phyloP scores from a whole-genome alignment of 30 jellyfish, hydroid and myxozoan genomes.

The Catostylus mosaicus region DNA sequence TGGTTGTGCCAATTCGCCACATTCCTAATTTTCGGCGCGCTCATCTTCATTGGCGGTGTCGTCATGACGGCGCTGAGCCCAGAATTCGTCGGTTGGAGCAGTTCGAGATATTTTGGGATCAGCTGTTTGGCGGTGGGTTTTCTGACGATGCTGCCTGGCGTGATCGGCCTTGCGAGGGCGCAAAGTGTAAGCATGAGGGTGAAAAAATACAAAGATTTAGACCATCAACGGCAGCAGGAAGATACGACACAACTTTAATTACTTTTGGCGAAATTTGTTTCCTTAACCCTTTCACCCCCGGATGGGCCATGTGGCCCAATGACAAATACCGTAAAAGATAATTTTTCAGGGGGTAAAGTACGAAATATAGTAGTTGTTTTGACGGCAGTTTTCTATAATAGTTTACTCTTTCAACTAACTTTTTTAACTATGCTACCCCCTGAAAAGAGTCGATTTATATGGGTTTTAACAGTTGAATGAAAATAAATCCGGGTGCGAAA shows the following conservation, averaged over 20 bases:
- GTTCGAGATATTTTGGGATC: slow-evolving; percentile 89
- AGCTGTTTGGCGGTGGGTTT: slow-evolving; percentile 81
- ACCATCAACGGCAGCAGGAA: slow-evolving; percentile 35
- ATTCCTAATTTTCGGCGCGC: slow-evolving; percentile 71
- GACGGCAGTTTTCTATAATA: too few species aligned
- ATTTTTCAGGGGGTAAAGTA: too few species aligned
- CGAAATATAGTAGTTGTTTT: too few species aligned
- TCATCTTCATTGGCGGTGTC: slow-evolving; percentile 72
- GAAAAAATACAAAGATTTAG: slow-evolving; percentile 22
- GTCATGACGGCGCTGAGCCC: slow-evolving; percentile 65
- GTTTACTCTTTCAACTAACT: too few species aligned
- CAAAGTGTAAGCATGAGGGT: slow-evolving; percentile 41
- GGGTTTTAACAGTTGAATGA: too few species aligned
- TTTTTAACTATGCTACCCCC: too few species aligned
- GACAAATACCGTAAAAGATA: too few species aligned
- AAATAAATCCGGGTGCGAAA: too few species aligned
- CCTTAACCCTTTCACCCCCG: too few species aligned
- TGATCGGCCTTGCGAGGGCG: slow-evolving; percentile 78
- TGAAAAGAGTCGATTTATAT: too few species aligned
- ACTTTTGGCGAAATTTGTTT: too few species aligned
- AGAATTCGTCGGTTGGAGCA: slow-evolving; percentile 78
- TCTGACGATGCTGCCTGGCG: slow-evolving; percentile 79
- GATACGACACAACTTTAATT: slow-evolving; percentile 61
- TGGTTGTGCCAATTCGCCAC: slow-evolving; percentile 88
- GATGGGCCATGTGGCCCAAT: too few species aligned